Evolutionary conservation across 2,113 vertebrate genomes (phyloP).

Genomic region (Protobothrops flavoviridis): DNA sequence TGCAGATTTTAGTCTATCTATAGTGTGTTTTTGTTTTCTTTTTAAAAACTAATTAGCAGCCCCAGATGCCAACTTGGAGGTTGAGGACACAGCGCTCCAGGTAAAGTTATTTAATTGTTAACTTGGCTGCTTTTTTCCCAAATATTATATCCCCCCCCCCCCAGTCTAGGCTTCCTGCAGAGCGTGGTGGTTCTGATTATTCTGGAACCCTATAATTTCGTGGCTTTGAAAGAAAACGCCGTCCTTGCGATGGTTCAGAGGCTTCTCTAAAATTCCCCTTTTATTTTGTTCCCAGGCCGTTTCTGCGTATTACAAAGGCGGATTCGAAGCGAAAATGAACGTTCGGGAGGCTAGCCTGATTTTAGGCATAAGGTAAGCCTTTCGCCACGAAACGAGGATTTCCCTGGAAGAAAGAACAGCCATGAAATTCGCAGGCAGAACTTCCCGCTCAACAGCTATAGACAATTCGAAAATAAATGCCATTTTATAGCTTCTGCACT

Average conservation of each 20-base stretch:
- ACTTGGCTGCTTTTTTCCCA: neutral
- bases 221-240: slow-evolving; percentile 31
- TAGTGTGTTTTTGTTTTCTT: neutral
- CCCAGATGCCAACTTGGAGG: neutral
- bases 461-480: neutral
- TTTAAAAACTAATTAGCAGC: neutral
- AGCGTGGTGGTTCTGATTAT: neutral
- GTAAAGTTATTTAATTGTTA: neutral
- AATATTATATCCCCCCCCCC: neutral
- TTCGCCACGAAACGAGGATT: slow-evolving; percentile 40
- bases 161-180: neutral
- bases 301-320: slow-evolving; percentile 92
- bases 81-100: neutral
- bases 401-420: slow-evolving; percentile 27
- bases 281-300: slow-evolving; percentile 70
- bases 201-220: neutral
- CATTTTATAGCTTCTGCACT: neutral
- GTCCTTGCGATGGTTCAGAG: slow-evolving; percentile 25
- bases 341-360: slow-evolving; percentile 90
- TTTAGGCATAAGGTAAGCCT: slow-evolving; percentile 88
- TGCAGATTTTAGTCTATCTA: neutral
- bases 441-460: neutral
- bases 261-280: slow-evolving; percentile 58
- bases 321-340: slow-evolving; percentile 94
- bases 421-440: neutral